Evolutionary conservation across 1,140 invertebrate genomes (phyloP), one percentile per base, ranked within the genome.

Genomic region (Drosophila prosaltans): DNA sequence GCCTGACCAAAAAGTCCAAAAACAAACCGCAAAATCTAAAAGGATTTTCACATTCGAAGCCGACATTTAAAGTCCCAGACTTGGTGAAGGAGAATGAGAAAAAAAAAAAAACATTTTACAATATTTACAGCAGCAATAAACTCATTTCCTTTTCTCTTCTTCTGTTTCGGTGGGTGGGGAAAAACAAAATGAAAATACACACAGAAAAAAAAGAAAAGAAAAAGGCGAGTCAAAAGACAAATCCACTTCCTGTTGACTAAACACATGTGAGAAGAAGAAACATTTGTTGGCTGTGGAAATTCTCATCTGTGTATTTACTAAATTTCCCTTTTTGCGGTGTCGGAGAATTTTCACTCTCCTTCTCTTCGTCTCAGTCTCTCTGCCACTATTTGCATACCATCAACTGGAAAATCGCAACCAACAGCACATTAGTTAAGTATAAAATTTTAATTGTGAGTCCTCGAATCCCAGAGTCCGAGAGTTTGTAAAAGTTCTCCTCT

Each of bases 51-150:
- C 79, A 81, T 81, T 81, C 65, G 32, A 65, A 78, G 79, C 70
- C 66, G 65, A 81, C 79, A 81, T 63, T 68, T 65, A 72, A 73
- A 72, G 55, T 67, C 59, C 48, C 66, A 9, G 28, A 51, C 60
- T 61, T 28, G 36, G 30, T 30, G 36, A 28, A 43, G 21, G 58
- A 40, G 57, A 59, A 16, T 0, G 16, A 16, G 16, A 16, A 16
- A 16, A 16, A 16, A 16, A 16, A 16, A 16, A 72, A 68, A 65
- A 65, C 78, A 78, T 68, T 82, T 68, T 82, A 74, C 67, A 82
- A 81, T 82, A 82, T 82, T 82, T 82, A 78, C 80, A 78, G 69
- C 61, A 69, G 71, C 75, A 78, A 82, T 82, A 82, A 82, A 82
- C 80, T 81, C 65, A 78, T 81, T 81, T 81, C 79, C 79, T 45